A percentile compares a stretch with the other conserved stretches of the same genome.
Conservation (phyloP, 2,113 vertebrate species). For the Equus przewalskii region DNA sequence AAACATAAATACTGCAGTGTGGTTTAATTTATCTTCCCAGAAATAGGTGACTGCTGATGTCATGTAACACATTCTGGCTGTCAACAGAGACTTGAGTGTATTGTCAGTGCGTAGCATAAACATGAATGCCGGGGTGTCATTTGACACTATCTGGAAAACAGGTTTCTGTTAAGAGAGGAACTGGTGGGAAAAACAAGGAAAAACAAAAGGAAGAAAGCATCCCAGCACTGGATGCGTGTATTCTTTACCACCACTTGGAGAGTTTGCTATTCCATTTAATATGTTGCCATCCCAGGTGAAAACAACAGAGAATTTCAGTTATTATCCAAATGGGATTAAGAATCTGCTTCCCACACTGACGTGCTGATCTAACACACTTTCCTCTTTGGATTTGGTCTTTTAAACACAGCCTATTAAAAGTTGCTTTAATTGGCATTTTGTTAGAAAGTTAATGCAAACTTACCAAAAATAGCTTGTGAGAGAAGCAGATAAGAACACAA, state of each 20-base stretch:
- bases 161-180: background rate
- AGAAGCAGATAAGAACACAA: constrained; percentile 70
- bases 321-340: constrained; percentile 46
- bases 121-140: background rate
- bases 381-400: constrained; percentile 45
- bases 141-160: background rate
- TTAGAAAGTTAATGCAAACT: constrained; percentile 74
- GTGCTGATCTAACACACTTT: background rate
- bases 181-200: background rate
- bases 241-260: background rate
- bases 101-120: background rate
- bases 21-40: background rate
- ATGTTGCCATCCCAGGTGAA: background rate
- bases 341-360: background rate
- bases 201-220: background rate
- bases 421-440: constrained; percentile 77
- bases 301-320: background rate
- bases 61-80: background rate
- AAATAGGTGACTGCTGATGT: background rate
- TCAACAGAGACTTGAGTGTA: background rate
- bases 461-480: constrained; percentile 72
- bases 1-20: background rate
- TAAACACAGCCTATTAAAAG: constrained; percentile 69
- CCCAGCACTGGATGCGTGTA: fast-evolving
- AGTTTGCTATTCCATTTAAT: background rate